phyloP scores from a whole-genome alignment of 2,113 vertebrate genomes.

The Hippolais icterina region DNA sequence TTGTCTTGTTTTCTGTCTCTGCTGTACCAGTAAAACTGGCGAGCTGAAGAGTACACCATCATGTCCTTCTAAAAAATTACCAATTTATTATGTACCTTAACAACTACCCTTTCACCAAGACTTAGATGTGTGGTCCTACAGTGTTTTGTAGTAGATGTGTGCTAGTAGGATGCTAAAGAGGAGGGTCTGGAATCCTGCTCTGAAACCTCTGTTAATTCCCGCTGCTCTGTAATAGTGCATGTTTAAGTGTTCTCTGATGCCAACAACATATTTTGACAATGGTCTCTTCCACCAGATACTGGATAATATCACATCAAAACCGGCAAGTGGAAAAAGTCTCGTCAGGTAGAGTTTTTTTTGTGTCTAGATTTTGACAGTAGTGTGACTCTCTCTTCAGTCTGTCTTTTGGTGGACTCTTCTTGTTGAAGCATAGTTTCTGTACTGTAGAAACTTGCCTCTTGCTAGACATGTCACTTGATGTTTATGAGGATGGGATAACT shows the following conservation, averaged over 20 bases:
- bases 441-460: neutral
- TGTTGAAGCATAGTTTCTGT: neutral
- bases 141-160: neutral
- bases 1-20: neutral
- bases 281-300: constrained; percentile 54
- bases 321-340: constrained; percentile 81
- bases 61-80: neutral
- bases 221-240: neutral
- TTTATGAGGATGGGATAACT: neutral
- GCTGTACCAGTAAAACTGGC: neutral
- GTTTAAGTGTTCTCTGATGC: neutral
- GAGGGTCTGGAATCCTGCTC: neutral
- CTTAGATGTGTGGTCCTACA: neutral
- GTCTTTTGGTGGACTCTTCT: neutral
- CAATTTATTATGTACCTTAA: neutral
- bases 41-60: neutral
- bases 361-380: neutral
- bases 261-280: neutral
- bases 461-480: neutral
- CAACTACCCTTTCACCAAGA: neutral
- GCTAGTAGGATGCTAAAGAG: neutral
- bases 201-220: neutral
- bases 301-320: constrained; percentile 77
- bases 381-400: neutral
- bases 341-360: constrained; percentile 77